Percentiles rank a stretch among this genome's conserved stretches.
phyloP scores from a whole-genome alignment of 23 tunicate genomes.

The Trididemnum miniatum region DNA sequence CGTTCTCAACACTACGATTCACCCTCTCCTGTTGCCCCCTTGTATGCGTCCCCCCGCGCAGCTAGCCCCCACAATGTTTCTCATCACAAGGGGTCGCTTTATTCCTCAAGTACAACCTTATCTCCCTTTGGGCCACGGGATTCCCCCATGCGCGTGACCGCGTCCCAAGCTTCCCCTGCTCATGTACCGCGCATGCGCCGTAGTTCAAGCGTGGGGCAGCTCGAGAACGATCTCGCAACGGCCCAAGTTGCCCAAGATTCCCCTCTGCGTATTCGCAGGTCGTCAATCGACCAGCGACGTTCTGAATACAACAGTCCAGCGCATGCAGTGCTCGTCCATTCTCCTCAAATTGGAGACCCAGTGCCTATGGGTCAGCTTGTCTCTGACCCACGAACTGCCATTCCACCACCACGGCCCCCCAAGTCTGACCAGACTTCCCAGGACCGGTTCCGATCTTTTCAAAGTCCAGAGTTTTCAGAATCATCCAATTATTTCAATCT shows the following conservation, averaged over 20 bases:
- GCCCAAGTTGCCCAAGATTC: constrained; percentile 38
- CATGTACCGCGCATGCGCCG: constrained; percentile 36
- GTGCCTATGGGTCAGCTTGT: neutral
- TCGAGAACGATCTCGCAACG: constrained; percentile 55
- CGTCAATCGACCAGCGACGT: constrained; percentile 51
- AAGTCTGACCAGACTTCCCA: constrained; percentile 32
- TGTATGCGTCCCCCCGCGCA: constrained; percentile 14
- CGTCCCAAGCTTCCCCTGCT: constrained; percentile 20
- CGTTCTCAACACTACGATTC: constrained; percentile 8
- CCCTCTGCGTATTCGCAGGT: constrained; percentile 32
- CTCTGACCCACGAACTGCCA: neutral
- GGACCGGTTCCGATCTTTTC: neutral
- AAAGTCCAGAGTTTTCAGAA: neutral
- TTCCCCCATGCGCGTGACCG: constrained; percentile 14
- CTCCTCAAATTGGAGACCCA: neutral
- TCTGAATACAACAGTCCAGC: constrained; percentile 12
- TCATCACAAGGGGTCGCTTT: constrained; percentile 10
- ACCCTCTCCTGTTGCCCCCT: constrained; percentile 4
- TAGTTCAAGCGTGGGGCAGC: constrained; percentile 68
- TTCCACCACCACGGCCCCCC: constrained; percentile 78
- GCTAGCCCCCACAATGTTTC: constrained; percentile 3
- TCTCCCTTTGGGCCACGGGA: constrained; percentile 21
- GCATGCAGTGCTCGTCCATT: neutral
- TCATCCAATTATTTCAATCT: constrained; percentile 1
- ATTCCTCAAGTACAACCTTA: constrained; percentile 42